Base-by-base conservation (phyloP, 1,140 invertebrate genomes). In the Holcopasites calliopsidis region DNA sequence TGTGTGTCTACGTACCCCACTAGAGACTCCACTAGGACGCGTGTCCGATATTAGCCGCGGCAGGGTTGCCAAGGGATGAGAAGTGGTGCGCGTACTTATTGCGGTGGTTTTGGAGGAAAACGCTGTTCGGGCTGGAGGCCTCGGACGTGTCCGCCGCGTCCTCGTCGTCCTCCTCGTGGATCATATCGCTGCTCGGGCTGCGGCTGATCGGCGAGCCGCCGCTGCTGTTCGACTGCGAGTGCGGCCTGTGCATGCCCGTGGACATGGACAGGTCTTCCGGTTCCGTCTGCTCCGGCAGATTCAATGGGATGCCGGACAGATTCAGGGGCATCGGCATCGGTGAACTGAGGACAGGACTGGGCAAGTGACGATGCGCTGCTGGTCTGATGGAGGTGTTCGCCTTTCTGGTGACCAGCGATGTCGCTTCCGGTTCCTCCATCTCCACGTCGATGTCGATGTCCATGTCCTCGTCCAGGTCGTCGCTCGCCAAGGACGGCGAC, bases 231-330 rank as follows among this genome's bases (percentile, higher is more conserved):
- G 88, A 89, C 13, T 87, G 82, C 0, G 86, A 88, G n/a, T 87
- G 84, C 0, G 85, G 82, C 60, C 86, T 83, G 42, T 86, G 85
- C 68, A 84, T 86, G 0, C 88, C 83, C 0, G 84, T 84, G 69
- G 90, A 84, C 93, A 96, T 94, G 8, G 95, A 95, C 26, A 97
- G 91, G 87, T 98, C 97, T 88, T 98, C 97, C 0, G 97, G 97
- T 88, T 97, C 96, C 0, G 96, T 97, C 90, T 98, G 97, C 88
- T 96, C 96, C 0, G 96, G 96, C 5, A 94, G 83, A 52, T 92
- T 85, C 5, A 92, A 87, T 23, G 88, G 89, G 40, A 89, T 60
- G 28, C 82, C 75, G 26, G 87, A 86, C 3, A 91, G 78, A 60
- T 92, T 89, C 21, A 92, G 55, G 3, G 88, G 88, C 33, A 85